Base-by-base conservation (phyloP, 2,888 invertebrate genomes). In the Zygothrica quintamaculata region DNA sequence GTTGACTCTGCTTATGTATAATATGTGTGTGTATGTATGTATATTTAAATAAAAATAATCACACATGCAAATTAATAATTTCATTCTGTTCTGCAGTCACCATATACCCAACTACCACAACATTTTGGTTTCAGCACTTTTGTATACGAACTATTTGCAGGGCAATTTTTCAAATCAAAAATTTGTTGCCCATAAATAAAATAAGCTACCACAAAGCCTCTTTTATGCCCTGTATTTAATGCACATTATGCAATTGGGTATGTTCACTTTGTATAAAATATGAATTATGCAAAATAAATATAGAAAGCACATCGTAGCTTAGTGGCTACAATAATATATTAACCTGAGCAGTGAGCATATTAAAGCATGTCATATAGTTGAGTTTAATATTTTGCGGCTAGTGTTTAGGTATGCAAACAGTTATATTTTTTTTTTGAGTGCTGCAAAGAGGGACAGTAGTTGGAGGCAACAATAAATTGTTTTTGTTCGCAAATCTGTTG, bases 41-140 rank as follows among this genome's bases (percentile, higher is more conserved):
- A 50, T 70, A 66, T 76, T 74, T 79, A 68, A 76, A 75, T 85
- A 81, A 84, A 87, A 88, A 88, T 85, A 88, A 88, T 87, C 88
- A 77, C 84, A 85, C 77, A 88, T 88, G 88, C 84, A 88, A 88
- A 88, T 88, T 85, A 88, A 88, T 88, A 79, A 88, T 87, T 84
- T 84, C 72, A 81, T 77, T 77, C 59, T 47, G 65, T 36, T 57
- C 66, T 65, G 34, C 52, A 40, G 29, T 55, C 39, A 36, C 15
- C 50, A 34, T 22, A 4, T n/a, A 11, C 44, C 13, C n/a, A 12
- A n/a, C n/a, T n/a, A n/a, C 6, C n/a, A 1, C 8, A 4, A n/a
- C 3, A 25, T 16, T 5, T n/a, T 16, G 7, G 16, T 16, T 15
- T 7, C 25, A 7, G 6, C 40, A 13, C 39, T 18, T 37, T 62